These are phyloP conservation scores for Sminthopsis crassicaudata DNA, from an alignment of 2,113 vertebrate species.

Conservation along the genomic window DNA sequence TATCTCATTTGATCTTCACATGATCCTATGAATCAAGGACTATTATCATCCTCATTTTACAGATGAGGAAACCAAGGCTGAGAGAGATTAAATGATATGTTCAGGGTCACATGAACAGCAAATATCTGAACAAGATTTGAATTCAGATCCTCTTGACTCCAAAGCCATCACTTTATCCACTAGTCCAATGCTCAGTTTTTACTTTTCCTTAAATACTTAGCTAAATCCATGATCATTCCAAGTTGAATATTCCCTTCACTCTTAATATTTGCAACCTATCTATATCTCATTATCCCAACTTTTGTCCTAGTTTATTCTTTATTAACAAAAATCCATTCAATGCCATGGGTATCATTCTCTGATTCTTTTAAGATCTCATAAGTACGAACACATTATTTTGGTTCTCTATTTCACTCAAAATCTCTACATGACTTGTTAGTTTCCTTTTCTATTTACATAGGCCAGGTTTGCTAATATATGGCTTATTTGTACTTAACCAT, in stretches of 20 bases:
- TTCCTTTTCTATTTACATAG: not conserved
- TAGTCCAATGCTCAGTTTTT: not conserved
- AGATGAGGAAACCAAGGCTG: not conserved
- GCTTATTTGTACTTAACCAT: not conserved
- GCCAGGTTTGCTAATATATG: not conserved
- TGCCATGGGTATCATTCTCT: not conserved
- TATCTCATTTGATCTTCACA: not conserved
- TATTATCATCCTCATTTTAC: not conserved
- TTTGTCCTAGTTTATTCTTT: not conserved
- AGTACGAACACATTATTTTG: not conserved
- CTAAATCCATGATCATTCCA: not conserved
- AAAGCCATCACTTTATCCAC: not conserved
- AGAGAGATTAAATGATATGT: not conserved
- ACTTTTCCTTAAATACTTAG: not conserved
- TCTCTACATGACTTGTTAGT: not conserved
- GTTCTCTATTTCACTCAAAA: not conserved
- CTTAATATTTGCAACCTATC: not conserved
- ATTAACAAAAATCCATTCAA: not conserved
- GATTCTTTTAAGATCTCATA: not conserved
- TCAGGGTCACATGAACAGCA: not conserved
- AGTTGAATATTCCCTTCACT: not conserved
- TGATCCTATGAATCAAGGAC: not conserved
- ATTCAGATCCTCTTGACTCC: not conserved
- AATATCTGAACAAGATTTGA: not conserved
- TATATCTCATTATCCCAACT: not conserved